Evolutionary conservation across 92 coral and sea anemone species (phyloP), one percentile per base, ranked within the genome.

Genomic region (Zoanthus solanderi): DNA sequence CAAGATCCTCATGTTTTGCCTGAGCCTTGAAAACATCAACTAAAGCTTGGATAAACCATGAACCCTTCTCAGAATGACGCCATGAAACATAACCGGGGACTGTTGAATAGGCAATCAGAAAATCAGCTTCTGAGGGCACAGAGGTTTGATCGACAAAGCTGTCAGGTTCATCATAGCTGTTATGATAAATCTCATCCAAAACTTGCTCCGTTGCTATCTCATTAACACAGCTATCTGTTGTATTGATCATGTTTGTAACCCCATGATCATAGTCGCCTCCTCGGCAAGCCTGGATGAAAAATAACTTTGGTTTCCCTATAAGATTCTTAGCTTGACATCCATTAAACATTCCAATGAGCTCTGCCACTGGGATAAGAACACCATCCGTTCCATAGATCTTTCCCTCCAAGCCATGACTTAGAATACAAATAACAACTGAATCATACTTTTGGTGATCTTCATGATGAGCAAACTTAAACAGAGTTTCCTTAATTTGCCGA

Each of bases 21-120:
- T 94, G 89, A 14, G 92, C 45, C 71, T 80, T 91, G 74, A 97
- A 92, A 13, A 97, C 94, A 34, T 97, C 98, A 71, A 93, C 93
- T 85, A 97, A 45, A 13, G 99, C 99, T 48, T 97, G 99, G 12
- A 97, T 89, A 87, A 97, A 95, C 99, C 99, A 97, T 1, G 99
- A 97, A 50, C 99, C 99, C 69, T 97, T 93, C 72, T 92, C 91
- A 30, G 94, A 90, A 72, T 97, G 75, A 31, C 98, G 93, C 99
- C 99, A 97, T 13, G 99, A 97, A n/a, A 97, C 99, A 87, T 87
- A 97, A 6, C 99, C 99, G 0, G 99, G 99, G 11, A 95, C 99
- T 1, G 99, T 97, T 47, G 99, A 93, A 85, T 92, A 97, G 0
- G 99, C 99, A 37, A 97, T 74, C 42, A 97, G 90, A 84, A 92